Evolutionary conservation across 1,140 invertebrate species (phyloP).

Genomic region (Papilio machaon): DNA sequence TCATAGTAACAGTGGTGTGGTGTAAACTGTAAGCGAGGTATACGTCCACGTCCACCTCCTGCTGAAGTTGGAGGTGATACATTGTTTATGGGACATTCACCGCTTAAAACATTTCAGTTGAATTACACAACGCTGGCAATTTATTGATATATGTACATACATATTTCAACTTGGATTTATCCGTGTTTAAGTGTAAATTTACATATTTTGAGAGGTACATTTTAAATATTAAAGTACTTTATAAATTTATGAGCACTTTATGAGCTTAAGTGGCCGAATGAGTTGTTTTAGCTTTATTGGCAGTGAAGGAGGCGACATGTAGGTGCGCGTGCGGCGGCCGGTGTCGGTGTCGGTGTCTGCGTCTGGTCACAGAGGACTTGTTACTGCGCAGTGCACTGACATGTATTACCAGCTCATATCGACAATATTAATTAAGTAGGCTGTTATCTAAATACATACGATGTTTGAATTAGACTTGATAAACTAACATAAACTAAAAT

Average conservation of each 20-base stretch:
- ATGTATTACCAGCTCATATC: not conserved
- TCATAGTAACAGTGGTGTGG: not conserved
- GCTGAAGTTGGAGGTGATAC: not conserved
- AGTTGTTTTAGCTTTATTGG: conserved; percentile 28
- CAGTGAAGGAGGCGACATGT: not conserved
- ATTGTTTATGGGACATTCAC: conserved; percentile 17
- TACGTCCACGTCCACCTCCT: no score
- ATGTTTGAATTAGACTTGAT: not conserved
- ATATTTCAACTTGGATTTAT: not conserved
- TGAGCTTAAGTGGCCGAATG: not conserved
- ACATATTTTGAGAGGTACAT: no score
- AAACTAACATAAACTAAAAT: not conserved
- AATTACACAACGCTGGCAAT: no score
- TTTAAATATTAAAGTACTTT: not conserved
- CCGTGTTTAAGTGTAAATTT: not conserved
- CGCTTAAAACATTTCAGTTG: no score
- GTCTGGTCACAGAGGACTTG: conserved; percentile 33
- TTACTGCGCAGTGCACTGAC: not conserved
- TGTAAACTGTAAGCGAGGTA: not conserved
- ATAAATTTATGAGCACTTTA: conserved; percentile 6
- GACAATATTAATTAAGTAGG: not conserved
- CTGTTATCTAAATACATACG: not conserved
- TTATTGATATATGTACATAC: no score
- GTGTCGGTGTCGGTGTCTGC: no score
- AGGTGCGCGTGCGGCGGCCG: conserved; percentile 58